Evolutionary conservation across 2,797 vertebrate genomes (phyloP).

Genomic region (Nyctibius grandis): DNA sequence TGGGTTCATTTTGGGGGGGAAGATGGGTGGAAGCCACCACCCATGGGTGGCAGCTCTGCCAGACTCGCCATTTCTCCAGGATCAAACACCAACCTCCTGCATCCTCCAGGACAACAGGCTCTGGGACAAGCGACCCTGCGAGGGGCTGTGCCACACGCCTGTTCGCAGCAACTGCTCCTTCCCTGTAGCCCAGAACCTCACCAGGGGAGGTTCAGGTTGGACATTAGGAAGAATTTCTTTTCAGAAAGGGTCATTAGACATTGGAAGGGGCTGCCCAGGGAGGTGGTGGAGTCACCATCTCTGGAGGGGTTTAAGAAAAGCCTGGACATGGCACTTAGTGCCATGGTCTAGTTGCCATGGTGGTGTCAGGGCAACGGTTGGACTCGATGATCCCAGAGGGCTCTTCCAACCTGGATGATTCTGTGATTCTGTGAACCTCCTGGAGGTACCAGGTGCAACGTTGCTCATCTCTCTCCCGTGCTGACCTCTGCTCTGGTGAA

Average conservation of each 20-base stretch:
- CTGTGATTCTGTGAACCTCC: too few relatives aligned
- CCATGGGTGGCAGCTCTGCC: rapidly evolving
- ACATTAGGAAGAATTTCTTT: too few relatives aligned
- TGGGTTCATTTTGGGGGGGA: rapidly evolving
- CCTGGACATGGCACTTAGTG: too few relatives aligned
- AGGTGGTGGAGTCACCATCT: too few relatives aligned
- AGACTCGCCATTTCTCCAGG: rapidly evolving
- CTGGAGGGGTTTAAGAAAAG: too few relatives aligned
- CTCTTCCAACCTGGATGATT: too few relatives aligned
- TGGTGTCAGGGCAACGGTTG: too few relatives aligned
- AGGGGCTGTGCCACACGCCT: rapidly evolving
- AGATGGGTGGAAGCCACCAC: not conserved
- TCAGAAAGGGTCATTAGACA: too few relatives aligned
- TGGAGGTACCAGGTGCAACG: not conserved
- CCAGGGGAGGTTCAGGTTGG: too few relatives aligned
- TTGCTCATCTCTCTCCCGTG: rapidly evolving
- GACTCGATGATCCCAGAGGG: too few relatives aligned
- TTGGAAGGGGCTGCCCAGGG: too few relatives aligned
- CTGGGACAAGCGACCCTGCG: not conserved
- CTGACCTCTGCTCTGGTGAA: not conserved
- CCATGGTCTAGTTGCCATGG: too few relatives aligned
- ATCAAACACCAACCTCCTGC: rapidly evolving
- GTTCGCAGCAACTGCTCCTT: not conserved
- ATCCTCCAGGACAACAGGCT: not conserved
- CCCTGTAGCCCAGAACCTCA: not conserved